Base-by-base conservation (phyloP, 1,140 invertebrate genomes). In the Phocides pigmalion region DNA sequence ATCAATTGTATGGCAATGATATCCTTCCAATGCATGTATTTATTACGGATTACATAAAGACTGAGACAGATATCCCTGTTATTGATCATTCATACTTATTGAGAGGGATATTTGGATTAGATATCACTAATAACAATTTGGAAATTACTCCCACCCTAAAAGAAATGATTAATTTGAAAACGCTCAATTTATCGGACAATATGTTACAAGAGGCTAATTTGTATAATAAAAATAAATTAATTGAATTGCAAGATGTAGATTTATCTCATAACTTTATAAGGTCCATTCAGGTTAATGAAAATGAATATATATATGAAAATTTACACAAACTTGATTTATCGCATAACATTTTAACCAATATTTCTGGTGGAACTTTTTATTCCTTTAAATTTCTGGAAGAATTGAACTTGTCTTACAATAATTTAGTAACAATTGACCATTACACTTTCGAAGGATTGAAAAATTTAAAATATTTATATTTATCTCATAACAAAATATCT, bases 351-450 rank as follows among this genome's bases (percentile, higher is more conserved):
- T 50, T 86, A 6, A 62, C 69, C 0, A 47, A 67, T 12, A 42
- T 86, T 37, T 53, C 74, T 3, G 73, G 76, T 32, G 62, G 54
- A 3, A 41, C 68, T 16, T 80, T 87, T 47, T 68, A 71, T 19
- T 9, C 4, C 44, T 73, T 76, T 8, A 20, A 44, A 35, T 19
- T 65, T 8, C 49, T 87, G 12, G 22, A 68, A 25, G 32, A 25
- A 46, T 65, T 87, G 50, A 76, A 87, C 69, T 41, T 87, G 32
- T 81, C 81, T 14, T 51, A 76, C 20, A 84, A 87, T 64, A 66
- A 65, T 11, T 74, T 87, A 11, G 62, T 65, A 17, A 20, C 16
- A 5, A 20, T 84, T 35, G 62, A 42, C 32, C 37, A 39, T 11
- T 50, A 67, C 9, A 70, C 69, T 17, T 83, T 83, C 53, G 77